Base-by-base conservation (phyloP, 2,797 vertebrate genomes). In the Amphiprion clarkii region DNA sequence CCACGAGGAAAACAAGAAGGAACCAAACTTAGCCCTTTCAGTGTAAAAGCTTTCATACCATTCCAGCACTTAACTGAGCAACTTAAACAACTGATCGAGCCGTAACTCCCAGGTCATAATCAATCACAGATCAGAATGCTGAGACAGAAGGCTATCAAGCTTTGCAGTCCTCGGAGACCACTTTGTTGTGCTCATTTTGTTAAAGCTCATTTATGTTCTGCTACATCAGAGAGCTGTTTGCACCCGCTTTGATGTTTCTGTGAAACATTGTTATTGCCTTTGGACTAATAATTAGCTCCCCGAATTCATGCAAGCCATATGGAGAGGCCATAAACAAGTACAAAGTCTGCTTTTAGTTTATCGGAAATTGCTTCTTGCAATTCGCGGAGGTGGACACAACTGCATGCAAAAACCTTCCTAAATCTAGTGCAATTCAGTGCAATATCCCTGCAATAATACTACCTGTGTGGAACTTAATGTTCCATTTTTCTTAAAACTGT, bases 211-310 rank as follows among this genome's bases (percentile, higher is more conserved):
- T 91, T 88, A 74, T 78, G 83, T 77, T 76, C 65, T 16, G 29
- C 82, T 53, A 74, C 85, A 89, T 86, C 89, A 89, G 62, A 89
- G 84, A 71, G 65, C 59, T 78, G 63, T 89, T 82, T 84, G 76
- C 76, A 67, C 66, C 72, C 79, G 67, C 90, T 89, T 92, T 92
- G 89, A 91, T 92, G 92, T 89, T 83, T 58, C 65, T 67, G 53
- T 70, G 79, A 87, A 89, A 83, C 67, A 65, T 14, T 82, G 69
- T 85, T 89, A 83, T 90, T 87, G 87, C 88, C 86, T 89, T 89
- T 86, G 83, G 87, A 88, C 86, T 86, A 86, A 90, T 92, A 91
- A 93, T 92, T 86, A 92, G 76, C 78, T 86, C 60, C 56, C 31
- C 69, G 62, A 83, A 90, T 86, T 88, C 74, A 67, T 67, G 63